Conservation (phyloP, 2,888 invertebrate species). For the Eristalis intricaria region DNA sequence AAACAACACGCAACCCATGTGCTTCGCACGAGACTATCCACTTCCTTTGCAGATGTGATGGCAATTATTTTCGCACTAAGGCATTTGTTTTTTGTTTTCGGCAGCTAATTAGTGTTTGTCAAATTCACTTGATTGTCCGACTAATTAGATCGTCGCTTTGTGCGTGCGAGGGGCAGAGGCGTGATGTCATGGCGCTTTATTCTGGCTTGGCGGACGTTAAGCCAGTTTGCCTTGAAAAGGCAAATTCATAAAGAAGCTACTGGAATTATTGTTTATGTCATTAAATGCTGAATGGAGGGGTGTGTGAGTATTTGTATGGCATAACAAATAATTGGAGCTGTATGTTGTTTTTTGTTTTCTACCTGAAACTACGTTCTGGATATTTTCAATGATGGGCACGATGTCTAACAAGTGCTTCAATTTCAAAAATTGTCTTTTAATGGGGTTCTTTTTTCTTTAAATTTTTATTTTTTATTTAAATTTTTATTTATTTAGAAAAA, state of each 20-base stretch:
- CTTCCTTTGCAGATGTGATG: neutral
- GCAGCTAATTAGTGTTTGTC: conserved; percentile 12
- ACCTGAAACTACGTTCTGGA: neutral
- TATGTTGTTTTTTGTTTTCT: neutral
- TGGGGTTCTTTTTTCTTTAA: too few relatives aligned
- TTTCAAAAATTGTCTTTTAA: too few relatives aligned
- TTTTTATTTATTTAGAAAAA: too few relatives aligned
- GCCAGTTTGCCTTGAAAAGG: neutral
- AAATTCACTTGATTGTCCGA: conserved; percentile 16
- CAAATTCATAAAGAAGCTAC: neutral
- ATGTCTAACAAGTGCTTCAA: too few relatives aligned
- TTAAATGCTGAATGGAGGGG: neutral
- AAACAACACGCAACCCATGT: neutral
- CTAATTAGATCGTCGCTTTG: conserved; percentile 3
- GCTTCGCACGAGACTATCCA: neutral
- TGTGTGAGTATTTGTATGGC: neutral
- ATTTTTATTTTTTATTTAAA: too few relatives aligned
- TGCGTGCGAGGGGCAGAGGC: neutral
- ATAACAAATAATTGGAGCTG: neutral
- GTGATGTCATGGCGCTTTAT: conserved; percentile 16
- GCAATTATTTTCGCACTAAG: conserved; percentile 10
- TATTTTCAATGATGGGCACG: too few relatives aligned
- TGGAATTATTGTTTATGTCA: neutral
- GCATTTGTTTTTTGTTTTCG: neutral
- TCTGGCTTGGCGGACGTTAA: neutral